A percentile compares a stretch with the other conserved stretches of the same genome.
Evolutionary conservation across 2,797 vertebrate species (phyloP).

Genomic region (Myiotriccus ornatus): DNA sequence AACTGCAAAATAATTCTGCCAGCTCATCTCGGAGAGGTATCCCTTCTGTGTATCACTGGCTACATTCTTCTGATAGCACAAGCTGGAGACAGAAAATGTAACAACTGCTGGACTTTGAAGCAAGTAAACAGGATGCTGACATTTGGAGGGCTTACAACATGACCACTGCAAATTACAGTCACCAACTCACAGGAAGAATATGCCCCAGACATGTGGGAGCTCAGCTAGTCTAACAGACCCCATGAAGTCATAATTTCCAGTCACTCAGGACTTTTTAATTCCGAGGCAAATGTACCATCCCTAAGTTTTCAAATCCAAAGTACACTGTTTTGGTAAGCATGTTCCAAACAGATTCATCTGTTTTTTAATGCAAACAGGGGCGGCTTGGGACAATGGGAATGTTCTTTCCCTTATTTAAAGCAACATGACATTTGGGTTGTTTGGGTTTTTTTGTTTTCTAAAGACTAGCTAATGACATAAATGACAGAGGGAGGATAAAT

Average conservation of each 20-base stretch:
- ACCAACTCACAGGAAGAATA: background rate
- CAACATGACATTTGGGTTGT: background rate
- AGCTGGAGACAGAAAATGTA: background rate
- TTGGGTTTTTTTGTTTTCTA: background rate
- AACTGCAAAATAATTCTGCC: background rate
- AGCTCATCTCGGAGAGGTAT: background rate
- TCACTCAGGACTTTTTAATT: background rate
- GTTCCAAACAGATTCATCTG: background rate
- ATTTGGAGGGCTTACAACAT: background rate
- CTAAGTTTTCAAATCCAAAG: slow-evolving; percentile 1
- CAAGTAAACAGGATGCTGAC: slow-evolving; percentile 33
- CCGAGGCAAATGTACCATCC: background rate
- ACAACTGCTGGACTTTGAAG: background rate
- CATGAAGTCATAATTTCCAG: slow-evolving; percentile 30
- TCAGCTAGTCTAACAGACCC: background rate
- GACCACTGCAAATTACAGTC: background rate
- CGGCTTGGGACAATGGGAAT: background rate
- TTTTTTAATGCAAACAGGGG: background rate
- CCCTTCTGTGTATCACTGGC: background rate
- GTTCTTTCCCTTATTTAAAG: background rate
- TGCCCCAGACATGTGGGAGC: background rate
- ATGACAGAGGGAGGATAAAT: background rate
- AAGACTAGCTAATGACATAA: background rate
- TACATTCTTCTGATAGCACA: background rate
- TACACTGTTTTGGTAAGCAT: background rate